Percentiles rank a stretch among this genome's conserved stretches.
Conservation (phyloP, 2,888 invertebrate genomes). For the Polyommatus icarus region DNA sequence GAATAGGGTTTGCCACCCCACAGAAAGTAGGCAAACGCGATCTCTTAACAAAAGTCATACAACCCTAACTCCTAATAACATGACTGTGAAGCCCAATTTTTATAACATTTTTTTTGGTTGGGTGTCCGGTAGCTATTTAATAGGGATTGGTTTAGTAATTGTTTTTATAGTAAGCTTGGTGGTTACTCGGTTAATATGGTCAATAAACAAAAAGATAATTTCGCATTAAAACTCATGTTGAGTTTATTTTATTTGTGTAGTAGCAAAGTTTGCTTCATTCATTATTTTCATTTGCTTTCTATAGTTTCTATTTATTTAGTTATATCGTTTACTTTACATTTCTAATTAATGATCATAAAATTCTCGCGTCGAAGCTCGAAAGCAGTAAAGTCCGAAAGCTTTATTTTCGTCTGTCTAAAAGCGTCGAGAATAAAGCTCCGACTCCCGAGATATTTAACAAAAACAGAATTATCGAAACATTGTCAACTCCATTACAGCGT, state of each 20-base stretch:
- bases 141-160: slow-evolving; percentile 57
- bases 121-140: slow-evolving; percentile 71
- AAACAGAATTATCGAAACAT: slow-evolving; percentile 44
- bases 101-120: slow-evolving; percentile 50
- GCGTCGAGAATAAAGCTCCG: slow-evolving; percentile 43
- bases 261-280: background rate
- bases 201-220: background rate
- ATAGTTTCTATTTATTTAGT: background rate
- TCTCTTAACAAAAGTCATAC: slow-evolving; percentile 65
- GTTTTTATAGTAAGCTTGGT: slow-evolving; percentile 43
- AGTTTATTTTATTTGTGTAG: background rate
- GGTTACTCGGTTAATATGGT: slow-evolving; percentile 32
- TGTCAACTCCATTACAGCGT: slow-evolving; percentile 51
- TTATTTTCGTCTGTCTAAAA: slow-evolving; percentile 40
- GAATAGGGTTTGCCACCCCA: slow-evolving; percentile 60
- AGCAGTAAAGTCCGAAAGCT: background rate
- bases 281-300: background rate
- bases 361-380: background rate
- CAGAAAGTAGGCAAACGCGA: slow-evolving; percentile 52
- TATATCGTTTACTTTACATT: background rate
- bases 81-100: slow-evolving; percentile 44
- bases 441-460: slow-evolving; percentile 42
- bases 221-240: too few relatives aligned
- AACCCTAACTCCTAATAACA: slow-evolving; percentile 61
- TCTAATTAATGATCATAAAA: background rate